Evolutionary conservation across 2,888 invertebrate genomes (phyloP).

Genomic region (Trachelus iudaicus): DNA sequence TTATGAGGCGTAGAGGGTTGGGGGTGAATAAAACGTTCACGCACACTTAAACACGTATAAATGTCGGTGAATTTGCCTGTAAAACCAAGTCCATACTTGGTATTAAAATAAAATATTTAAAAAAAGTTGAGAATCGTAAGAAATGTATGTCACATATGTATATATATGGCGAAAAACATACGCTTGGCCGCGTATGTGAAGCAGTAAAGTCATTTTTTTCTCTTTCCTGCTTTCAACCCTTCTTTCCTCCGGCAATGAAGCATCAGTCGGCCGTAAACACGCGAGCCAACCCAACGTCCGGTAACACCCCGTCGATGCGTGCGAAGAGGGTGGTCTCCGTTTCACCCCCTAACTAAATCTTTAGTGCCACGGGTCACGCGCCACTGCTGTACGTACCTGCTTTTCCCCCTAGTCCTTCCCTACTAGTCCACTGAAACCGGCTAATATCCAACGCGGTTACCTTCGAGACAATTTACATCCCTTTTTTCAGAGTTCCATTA

Average conservation of each 20-base stretch:
- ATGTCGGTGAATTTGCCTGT: background rate
- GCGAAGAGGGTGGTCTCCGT: background rate
- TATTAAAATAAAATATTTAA: background rate
- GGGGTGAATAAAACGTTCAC: background rate
- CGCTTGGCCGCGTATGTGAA: background rate
- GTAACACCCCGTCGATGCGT: background rate
- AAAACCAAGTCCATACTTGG: background rate
- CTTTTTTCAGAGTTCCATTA: background rate
- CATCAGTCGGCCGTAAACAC: conserved; percentile 1
- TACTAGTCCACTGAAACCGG: background rate
- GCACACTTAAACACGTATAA: background rate
- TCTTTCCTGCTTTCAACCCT: background rate
- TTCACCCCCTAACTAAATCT: background rate
- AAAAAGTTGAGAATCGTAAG: background rate
- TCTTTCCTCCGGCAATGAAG: background rate
- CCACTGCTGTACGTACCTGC: background rate
- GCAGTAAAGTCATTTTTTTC: background rate
- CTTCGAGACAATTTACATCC: background rate
- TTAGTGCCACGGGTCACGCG: background rate
- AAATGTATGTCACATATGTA: background rate
- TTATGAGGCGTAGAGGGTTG: background rate
- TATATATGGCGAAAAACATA: background rate
- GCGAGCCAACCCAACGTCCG: conserved; percentile 7
- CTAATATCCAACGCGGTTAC: background rate
- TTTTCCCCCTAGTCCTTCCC: background rate